Conservation (phyloP, 2,888 invertebrate species). For the Oligia fasciuncula region DNA sequence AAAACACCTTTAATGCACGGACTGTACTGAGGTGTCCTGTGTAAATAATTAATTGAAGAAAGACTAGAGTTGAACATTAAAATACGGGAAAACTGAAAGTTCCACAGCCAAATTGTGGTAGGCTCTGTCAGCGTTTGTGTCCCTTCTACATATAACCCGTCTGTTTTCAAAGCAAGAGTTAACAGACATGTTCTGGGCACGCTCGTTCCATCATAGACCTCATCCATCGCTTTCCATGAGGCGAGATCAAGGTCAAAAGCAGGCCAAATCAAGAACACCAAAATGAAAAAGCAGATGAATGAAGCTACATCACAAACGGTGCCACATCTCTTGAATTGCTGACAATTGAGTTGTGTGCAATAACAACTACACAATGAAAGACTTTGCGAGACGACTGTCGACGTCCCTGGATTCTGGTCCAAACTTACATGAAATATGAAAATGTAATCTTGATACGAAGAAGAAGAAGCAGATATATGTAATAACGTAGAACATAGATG, state of each 20-base stretch:
- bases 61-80: background rate
- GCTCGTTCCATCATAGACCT: background rate
- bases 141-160: background rate
- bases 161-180: background rate
- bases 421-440: background rate
- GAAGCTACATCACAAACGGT: no score
- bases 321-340: background rate
- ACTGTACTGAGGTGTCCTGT: no score
- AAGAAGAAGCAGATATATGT: background rate
- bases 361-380: background rate
- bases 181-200: background rate
- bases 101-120: background rate
- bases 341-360: no score
- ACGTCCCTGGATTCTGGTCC: background rate
- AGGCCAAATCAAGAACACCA: no score
- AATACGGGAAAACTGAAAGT: no score
- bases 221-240: background rate
- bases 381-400: background rate
- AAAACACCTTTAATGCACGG: background rate
- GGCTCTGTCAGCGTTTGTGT: background rate
- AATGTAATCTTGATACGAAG: background rate
- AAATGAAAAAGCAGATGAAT: no score
- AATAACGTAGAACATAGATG: background rate
- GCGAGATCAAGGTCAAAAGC: background rate
- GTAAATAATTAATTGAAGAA: background rate